A percentile compares a stretch with the other conserved stretches of the same genome.
Conservation (phyloP, 2,797 vertebrate species). For the Falco concolor region DNA sequence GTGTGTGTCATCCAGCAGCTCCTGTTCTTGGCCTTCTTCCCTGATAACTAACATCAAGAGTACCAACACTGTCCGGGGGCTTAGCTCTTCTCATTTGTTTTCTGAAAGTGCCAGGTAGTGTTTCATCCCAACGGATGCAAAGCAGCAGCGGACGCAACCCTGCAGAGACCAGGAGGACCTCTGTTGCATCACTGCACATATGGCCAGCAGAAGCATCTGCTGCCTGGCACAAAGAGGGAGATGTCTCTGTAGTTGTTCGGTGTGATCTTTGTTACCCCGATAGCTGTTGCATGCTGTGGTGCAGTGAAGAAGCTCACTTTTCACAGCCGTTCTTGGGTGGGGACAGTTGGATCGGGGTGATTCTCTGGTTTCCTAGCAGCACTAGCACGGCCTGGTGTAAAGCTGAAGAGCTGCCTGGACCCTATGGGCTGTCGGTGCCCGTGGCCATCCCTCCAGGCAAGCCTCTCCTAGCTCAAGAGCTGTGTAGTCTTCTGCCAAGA, state of each 20-base stretch:
- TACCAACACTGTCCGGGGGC: not conserved
- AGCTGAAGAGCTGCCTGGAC: not conserved
- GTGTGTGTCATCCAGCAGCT: not conserved
- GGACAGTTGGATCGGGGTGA: not conserved
- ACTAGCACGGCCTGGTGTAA: not conserved
- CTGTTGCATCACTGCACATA: not conserved
- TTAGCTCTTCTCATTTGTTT: not conserved
- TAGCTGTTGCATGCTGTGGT: not conserved
- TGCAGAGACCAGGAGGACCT: not conserved
- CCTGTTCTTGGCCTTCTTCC: not conserved
- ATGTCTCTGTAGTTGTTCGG: not conserved
- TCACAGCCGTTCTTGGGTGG: not conserved
- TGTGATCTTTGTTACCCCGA: not conserved
- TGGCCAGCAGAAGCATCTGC: not conserved
- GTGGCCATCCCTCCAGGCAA: not conserved
- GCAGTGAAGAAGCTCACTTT: not conserved
- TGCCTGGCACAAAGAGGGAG: not conserved
- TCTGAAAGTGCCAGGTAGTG: not conserved
- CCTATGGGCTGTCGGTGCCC: not conserved
- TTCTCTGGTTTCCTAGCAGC: not conserved
- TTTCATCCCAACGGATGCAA: not conserved
- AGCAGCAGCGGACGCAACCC: not conserved
- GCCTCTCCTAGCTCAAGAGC: not conserved
- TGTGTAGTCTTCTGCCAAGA: not conserved
- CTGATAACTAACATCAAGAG: not conserved